Evolutionary conservation across 1,140 invertebrate species (phyloP), one percentile per base, ranked within the genome.

Genomic region (Meloidogyne floridensis): DNA sequence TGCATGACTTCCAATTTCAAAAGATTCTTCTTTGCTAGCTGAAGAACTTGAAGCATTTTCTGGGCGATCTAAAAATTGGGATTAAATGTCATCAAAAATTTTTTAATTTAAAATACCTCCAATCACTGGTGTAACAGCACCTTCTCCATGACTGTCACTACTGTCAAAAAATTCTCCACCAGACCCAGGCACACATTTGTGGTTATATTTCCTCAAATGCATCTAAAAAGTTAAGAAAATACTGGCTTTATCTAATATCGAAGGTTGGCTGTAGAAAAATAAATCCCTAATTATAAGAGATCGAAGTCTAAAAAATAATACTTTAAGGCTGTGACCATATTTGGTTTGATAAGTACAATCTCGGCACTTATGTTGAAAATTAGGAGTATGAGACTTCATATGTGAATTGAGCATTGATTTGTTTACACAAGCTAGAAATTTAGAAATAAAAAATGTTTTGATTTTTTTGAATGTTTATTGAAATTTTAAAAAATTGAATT

Each of bases 381-480:
- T 91, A 82, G 95, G 96, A 0, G 96, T 98, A 90, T 99, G 98
- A 0, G 95, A 97, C 90, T 99, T 99, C 86, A 98, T 93, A 88
- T 99, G 98, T 0, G 95, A 97, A 89, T 98, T 98, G 11, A 99
- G 92, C 98, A 99, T 99, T 0, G 96, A 98, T 90, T 99, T 98
- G 91, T 98, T 99, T 3, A 99, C 97, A 89, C 97, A 99, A 0
- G 93, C 93, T 80, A 18, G n/a, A 65, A 65, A 65, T 15, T 15
- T 15, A 10, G 9, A 8, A 54, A 54, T 54, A 10, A 54, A 54
- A 54, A 54, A 8, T 54, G 20, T 20, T 20, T 20, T 20, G 20
- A 20, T 20, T 54, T 54, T 54, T 56, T 56, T 56, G 9, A 56
- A 56, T 9, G 3, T 11, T 11, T 10, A 0, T 53, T 53, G 6